These are phyloP conservation scores for Acleris emargana DNA, from an alignment of 2,888 invertebrate species.

Conservation along the genomic window DNA sequence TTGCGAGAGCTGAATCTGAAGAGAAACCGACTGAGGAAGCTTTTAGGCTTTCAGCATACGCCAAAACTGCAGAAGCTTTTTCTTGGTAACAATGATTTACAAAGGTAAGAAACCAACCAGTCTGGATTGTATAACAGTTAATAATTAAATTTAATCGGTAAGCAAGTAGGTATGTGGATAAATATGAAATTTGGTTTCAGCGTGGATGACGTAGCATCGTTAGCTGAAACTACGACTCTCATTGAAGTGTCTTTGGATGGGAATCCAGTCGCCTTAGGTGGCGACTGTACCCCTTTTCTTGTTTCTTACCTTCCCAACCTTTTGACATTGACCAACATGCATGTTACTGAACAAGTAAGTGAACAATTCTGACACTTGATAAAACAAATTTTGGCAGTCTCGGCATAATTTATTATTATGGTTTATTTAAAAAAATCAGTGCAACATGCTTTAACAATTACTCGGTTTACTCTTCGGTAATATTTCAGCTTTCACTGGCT, in stretches of 20 bases:
- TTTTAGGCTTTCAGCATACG: conserved; percentile 91
- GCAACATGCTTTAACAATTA: too few species aligned
- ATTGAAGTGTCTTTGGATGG: conserved; percentile 94
- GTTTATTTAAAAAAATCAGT: too few species aligned
- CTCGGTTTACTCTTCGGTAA: too few species aligned
- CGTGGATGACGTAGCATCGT: conserved; percentile 93
- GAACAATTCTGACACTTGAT: too few species aligned
- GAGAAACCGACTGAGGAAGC: conserved; percentile 91
- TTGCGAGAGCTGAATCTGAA: conserved; percentile 95
- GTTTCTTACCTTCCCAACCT: conserved; percentile 91
- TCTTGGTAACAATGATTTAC: conserved; percentile 91
- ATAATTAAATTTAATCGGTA: neutral
- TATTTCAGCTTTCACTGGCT: too few species aligned
- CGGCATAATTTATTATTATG: too few species aligned
- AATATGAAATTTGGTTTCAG: conserved; percentile 66
- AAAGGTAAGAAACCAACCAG: conserved; percentile 63
- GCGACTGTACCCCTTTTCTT: conserved; percentile 91
- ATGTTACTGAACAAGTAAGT: conserved; percentile 88
- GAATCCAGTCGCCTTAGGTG: conserved; percentile 91
- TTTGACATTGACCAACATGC: conserved; percentile 89
- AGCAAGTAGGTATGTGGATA: neutral
- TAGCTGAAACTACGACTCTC: conserved; percentile 90
- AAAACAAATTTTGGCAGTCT: too few species aligned
- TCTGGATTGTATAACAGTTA: neutral
- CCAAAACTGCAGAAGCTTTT: conserved; percentile 90